Base-by-base conservation (phyloP, 2,888 invertebrate species). In the Aethes cnicana region DNA sequence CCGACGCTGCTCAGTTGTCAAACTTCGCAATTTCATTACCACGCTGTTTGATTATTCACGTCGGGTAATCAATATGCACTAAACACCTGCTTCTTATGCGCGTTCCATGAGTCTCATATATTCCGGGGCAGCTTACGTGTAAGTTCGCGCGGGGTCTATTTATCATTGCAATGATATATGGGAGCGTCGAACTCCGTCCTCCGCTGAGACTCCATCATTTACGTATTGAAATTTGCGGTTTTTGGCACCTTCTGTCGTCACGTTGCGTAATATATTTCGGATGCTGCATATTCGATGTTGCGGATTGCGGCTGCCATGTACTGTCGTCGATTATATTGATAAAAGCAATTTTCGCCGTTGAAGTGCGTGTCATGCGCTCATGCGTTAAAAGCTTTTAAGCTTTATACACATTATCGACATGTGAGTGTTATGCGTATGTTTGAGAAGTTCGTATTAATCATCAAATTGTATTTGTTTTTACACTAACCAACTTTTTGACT, bases 181-280 rank as follows among this genome's bases (percentile, higher is more conserved):
- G 59, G 69, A 63, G 57, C 68, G 63, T 63, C 59, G 70, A 72
- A 67, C 77, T n/a, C n/a, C n/a, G n/a, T n/a, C 69, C 72, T 59
- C 35, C 58, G 72, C 70, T 71, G 72, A 69, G 69, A 64, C 68
- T 73, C 63, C 68, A 72, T 77, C 71, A 73, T 76, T 77, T 77
- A 74, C 47, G 55, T 58, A 61, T 63, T 66, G 60, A 66, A 59
- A 64, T 64, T 58, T 62, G 66, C 63, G 66, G 61, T 64, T 64
- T 52, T 64, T 58, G 57, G 60, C 55, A 57, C 58, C 61, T 58
- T 60, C 59, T 55, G 57, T 44, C 43, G 50, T 36, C 43, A 50
- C 50, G 54, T 56, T 42, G 44, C n/a, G 53, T 39, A 46, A 50
- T 44, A 39, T 52, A 52, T 46, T 39, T 16, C 23, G 25, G 17